A percentile compares a stretch with the other conserved stretches of the same genome.
These are phyloP conservation scores for Pangasius sanitwongsei DNA, from an alignment of 2,797 vertebrate genomes.

Conservation along the genomic window DNA sequence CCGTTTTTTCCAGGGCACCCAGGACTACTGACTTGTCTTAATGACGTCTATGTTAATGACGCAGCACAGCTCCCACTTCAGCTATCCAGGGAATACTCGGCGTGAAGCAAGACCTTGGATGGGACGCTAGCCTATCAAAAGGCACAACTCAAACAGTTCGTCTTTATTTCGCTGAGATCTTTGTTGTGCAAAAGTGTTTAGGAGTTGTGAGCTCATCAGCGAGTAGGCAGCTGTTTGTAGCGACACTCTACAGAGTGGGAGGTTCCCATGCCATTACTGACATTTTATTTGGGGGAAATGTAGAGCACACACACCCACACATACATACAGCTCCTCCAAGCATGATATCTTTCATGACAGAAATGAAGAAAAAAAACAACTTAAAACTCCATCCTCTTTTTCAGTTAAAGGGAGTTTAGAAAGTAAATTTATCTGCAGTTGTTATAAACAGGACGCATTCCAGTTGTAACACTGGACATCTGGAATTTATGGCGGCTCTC, in stretches of 20 bases:
- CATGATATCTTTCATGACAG: conserved; percentile 38
- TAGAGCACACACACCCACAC: conserved; percentile 9
- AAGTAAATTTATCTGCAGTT: conserved; percentile 58
- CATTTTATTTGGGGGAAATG: conserved; percentile 51
- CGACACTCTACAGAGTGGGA: conserved; percentile 43
- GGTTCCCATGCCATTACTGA: conserved; percentile 46
- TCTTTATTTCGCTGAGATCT: conserved; percentile 17
- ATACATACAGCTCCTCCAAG: conserved; percentile 33
- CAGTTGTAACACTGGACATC: conserved; percentile 76
- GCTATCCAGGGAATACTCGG: background rate
- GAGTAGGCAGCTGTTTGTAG: conserved; percentile 43
- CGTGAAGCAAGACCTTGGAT: background rate
- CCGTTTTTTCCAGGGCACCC: background rate
- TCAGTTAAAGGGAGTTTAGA: conserved; percentile 22
- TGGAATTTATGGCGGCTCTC: conserved; percentile 69
- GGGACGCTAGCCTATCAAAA: background rate
- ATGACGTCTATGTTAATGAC: background rate
- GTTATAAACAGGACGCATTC: conserved; percentile 77
- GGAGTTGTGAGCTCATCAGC: conserved; percentile 49
- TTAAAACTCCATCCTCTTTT: conserved; percentile 45
- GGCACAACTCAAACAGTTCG: conserved; percentile 9
- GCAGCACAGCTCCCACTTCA: background rate
- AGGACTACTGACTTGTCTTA: background rate
- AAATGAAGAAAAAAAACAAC: background rate
- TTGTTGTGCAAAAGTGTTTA: conserved; percentile 42